phyloP scores from a whole-genome alignment of 1,140 invertebrate species.

The Dreissena rostriformis region DNA sequence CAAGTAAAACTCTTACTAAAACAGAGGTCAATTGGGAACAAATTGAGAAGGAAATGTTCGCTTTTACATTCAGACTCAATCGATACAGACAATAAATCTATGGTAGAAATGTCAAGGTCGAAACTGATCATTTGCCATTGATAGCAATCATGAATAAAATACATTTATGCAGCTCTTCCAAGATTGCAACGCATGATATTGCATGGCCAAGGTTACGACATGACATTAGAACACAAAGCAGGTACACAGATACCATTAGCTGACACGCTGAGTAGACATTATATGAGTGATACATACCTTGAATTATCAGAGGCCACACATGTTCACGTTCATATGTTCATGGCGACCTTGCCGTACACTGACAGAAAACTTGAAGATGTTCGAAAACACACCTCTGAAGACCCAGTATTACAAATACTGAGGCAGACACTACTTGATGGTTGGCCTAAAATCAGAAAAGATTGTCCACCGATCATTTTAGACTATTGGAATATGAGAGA shows the following conservation, averaged over 20 bases:
- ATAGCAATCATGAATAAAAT: slow-evolving; percentile 37
- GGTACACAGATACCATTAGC: slow-evolving; percentile 79
- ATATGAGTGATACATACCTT: not conserved
- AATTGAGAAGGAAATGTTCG: slow-evolving; percentile 82
- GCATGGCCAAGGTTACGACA: slow-evolving; percentile 77
- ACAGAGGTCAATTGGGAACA: slow-evolving; percentile 81
- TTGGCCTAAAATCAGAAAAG: slow-evolving; percentile 31
- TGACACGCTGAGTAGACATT: slow-evolving; percentile 66
- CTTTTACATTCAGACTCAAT: slow-evolving; percentile 1
- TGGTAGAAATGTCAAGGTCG: slow-evolving; percentile 1
- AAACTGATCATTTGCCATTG: slow-evolving; percentile 7
- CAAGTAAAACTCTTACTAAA: slow-evolving; percentile 13
- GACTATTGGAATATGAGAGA: slow-evolving; percentile 56
- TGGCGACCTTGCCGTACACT: not conserved
- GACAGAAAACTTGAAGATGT: not conserved
- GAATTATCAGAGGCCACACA: slow-evolving; percentile 5
- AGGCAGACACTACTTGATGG: slow-evolving; percentile 31
- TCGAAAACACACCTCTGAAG: not conserved
- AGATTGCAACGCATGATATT: slow-evolving; percentile 67
- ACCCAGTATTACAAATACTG: slow-evolving; percentile 13
- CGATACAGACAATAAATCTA: slow-evolving; percentile 4
- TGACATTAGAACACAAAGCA: slow-evolving; percentile 68
- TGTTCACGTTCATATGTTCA: not conserved
- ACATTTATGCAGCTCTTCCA: slow-evolving; percentile 33
- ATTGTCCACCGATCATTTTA: slow-evolving; percentile 6